phyloP scores from a whole-genome alignment of 2,888 invertebrate genomes.

The Pteria penguin region DNA sequence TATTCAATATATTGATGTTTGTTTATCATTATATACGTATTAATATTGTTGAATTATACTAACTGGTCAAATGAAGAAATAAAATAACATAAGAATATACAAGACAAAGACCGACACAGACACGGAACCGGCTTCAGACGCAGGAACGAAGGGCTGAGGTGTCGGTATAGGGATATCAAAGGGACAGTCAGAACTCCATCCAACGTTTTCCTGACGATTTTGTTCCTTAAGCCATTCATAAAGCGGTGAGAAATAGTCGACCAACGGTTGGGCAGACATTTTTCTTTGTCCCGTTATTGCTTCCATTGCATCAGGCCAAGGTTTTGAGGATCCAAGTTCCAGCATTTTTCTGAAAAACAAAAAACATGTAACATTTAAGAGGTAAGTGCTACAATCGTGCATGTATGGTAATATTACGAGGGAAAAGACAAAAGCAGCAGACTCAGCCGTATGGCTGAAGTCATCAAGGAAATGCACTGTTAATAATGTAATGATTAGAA shows the following conservation, averaged over 20 bases:
- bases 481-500: too few relatives aligned
- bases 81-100: too few relatives aligned
- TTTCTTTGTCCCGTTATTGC: conserved; percentile 86
- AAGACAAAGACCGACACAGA: too few relatives aligned
- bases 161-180: conserved; percentile 21
- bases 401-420: too few relatives aligned
- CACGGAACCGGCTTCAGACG: neutral
- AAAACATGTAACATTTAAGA: neutral
- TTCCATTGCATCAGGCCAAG: conserved; percentile 87
- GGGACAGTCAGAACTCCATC: conserved; percentile 49
- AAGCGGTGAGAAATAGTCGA: conserved; percentile 92
- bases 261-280: conserved; percentile 88
- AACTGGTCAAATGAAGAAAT: too few relatives aligned
- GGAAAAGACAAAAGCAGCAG: too few relatives aligned
- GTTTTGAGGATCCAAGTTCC: conserved; percentile 81
- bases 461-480: too few relatives aligned
- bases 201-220: conserved; percentile 72
- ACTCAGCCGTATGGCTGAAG: too few relatives aligned
- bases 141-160: neutral
- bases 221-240: conserved; percentile 87
- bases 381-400: too few relatives aligned
- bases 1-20: too few relatives aligned
- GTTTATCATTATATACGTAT: too few relatives aligned
- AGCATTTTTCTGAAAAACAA: conserved; percentile 47
- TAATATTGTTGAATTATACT: too few relatives aligned